Conservation (phyloP, 2,888 invertebrate species). For the Heliconius charithonia region DNA sequence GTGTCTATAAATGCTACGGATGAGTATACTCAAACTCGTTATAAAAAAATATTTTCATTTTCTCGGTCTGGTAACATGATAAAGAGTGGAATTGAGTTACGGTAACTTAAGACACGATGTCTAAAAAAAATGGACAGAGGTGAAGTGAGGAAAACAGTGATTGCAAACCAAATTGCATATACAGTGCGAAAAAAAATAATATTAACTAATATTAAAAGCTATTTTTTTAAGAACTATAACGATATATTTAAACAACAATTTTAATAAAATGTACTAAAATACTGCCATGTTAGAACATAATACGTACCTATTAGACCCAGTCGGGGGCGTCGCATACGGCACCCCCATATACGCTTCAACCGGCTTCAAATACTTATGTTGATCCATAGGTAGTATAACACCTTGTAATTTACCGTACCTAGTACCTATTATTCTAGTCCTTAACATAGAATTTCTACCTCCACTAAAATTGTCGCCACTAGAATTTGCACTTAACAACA, state of each 20-base stretch:
- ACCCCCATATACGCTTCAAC: conserved; percentile 93
- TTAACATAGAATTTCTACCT: conserved; percentile 86
- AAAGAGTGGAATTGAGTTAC: too few species aligned
- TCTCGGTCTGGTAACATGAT: too few species aligned
- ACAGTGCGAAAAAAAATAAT: too few species aligned
- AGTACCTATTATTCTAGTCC: conserved; percentile 92
- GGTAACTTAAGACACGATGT: too few species aligned
- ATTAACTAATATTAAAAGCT: too few species aligned
- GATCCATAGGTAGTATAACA: conserved; percentile 90
- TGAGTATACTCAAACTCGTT: too few species aligned
- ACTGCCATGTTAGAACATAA: not conserved
- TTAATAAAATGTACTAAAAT: not conserved
- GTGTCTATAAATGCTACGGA: too few species aligned
- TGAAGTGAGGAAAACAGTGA: too few species aligned
- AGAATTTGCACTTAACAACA: conserved; percentile 66
- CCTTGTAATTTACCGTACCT: conserved; percentile 94
- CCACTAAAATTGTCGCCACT: conserved; percentile 72
- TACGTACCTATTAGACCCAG: conserved; percentile 88
- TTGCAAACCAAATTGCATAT: too few species aligned
- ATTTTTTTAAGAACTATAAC: too few species aligned
- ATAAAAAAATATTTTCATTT: too few species aligned
- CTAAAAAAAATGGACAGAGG: too few species aligned
- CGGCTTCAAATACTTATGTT: conserved; percentile 88
- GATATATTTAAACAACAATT: not conserved
- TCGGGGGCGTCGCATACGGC: conserved; percentile 94